Base-by-base conservation (phyloP, 2,888 invertebrate genomes). In the Eumerus sabulonum region DNA sequence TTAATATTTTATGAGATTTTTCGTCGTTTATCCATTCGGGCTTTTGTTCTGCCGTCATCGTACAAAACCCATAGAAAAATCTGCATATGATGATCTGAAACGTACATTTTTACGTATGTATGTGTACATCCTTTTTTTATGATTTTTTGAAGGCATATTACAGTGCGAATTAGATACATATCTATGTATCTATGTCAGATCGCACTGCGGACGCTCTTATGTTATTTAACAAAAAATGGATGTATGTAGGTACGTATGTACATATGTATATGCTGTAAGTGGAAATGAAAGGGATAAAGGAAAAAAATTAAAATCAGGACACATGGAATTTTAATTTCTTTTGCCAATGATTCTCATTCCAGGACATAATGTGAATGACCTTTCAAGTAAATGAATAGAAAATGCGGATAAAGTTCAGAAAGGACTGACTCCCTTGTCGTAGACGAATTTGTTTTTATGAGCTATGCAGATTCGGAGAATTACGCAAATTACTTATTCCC, bases 1-100 rank as follows among this genome's bases (percentile, higher is more conserved):
- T 71, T 63, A 50, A 64, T 72, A 50, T 64, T 72, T 72, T 64
- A 72, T 72, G 72, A 72, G 64, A 72, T 64, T 59, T 72, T 72
- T 72, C 72, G 72, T 50, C 63, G 42, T 70, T 70, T 70, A 70
- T 16, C 54, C 62, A 70, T 70, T 71, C 38, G 64, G 64, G 64
- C 47, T 72, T 72, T 51, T 64, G 57, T 64, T 27, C 60, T 16
- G 47, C 45, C 44, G 48, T 40, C 60, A 53, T 51, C 9, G 64
- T 19, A 16, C 56, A 7, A 27, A 45, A 35, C 51, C 70, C 47
- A 53, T 18, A 3, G 57, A 45, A 56, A 16, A 40, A 40, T 9
- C 9, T 9, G 9, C 11, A 27, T 27, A 47, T n/a, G 59, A 35
- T 59, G 54, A 50, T 18, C 38, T 54, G 51, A 38, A 35, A 57